Conservation (phyloP, 2,888 invertebrate species). For the Eugnorisma glareosa region DNA sequence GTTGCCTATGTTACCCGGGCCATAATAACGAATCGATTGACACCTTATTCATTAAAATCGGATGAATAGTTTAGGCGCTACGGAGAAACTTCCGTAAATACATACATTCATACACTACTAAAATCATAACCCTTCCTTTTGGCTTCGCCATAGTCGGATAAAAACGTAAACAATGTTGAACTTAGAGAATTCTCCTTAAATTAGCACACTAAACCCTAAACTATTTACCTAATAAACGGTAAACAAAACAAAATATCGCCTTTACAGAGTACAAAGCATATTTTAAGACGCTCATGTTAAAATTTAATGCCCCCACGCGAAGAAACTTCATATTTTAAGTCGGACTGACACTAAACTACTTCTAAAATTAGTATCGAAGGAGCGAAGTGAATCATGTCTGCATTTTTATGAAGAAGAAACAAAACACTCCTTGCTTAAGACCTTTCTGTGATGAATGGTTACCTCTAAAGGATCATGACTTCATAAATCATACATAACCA, state of each 20-base stretch:
- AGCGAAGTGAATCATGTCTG: conserved; percentile 9
- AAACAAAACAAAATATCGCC: conserved; percentile 3
- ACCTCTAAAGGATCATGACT: conserved; percentile 25
- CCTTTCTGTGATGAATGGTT: conserved; percentile 20
- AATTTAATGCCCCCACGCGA: conserved; percentile 51
- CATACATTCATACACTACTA: no score
- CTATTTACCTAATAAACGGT: not conserved
- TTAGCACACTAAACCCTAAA: not conserved
- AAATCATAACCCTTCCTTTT: no score
- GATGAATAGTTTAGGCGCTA: no score
- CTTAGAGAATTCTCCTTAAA: no score
- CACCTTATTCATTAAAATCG: no score
- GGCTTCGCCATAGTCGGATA: no score
- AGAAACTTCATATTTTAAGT: conserved; percentile 38
- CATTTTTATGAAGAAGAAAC: conserved; percentile 1
- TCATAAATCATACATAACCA: conserved; percentile 1
- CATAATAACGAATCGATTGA: no score
- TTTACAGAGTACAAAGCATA: conserved; percentile 15
- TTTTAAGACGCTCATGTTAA: conserved; percentile 27
- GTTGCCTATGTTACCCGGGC: no score
- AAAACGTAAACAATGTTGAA: no score
- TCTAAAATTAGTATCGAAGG: conserved; percentile 32
- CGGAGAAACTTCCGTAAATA: no score
- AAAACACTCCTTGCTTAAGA: not conserved
- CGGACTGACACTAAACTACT: conserved; percentile 27